Base-by-base conservation (phyloP, 2,888 invertebrate species). In the Drosophila falleni region DNA sequence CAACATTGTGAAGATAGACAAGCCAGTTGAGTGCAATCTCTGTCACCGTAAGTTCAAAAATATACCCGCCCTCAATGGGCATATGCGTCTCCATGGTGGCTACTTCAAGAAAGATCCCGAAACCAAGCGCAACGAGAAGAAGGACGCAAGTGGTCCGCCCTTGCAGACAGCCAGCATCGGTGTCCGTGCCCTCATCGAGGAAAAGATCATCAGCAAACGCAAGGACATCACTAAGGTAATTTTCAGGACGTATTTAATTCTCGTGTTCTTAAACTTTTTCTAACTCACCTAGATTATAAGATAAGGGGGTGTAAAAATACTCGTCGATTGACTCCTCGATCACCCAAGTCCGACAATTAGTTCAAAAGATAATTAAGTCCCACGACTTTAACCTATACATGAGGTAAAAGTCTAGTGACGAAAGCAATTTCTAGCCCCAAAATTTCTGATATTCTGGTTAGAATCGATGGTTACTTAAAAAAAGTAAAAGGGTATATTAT, bases 11-110 rank as follows among this genome's bases (percentile, higher is more conserved):
- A 93, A 95, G 82, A 93, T 94, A 44, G 96, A 97, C 69, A 97
- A 97, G 91, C 98, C 98, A 47, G 98, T 98, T 68, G 97, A 98
- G 92, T 99, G 99, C 93, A 97, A 97, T 93, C 94, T 98, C 70
- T 99, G 99, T 92, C 97, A 98, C 93, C 95, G 98, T 85, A 97
- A 97, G 92, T 99, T 99, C 94, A 99, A 99, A 94, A 99, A 98
- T 93, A 97, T 98, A 93, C 98, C 98, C 23, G 99, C 99, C 31
- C 95, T 99, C 63, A 99, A 99, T 93, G 99, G 99, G 9, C 99
- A 99, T 92, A 99, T 99, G 99, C 95, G 99, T 89, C 94, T 99
- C 75, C 99, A 99, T 93, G 99, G 99, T 47, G 98, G 99, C 63
- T 99, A 98, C 93, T 97, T 98, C 91, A 98, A 98, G 93, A 98